Evolutionary conservation across 53 echinoderm and acorn worm genomes (phyloP), one percentile per base, ranked within the genome.

Genomic region (Holothuria scabra): DNA sequence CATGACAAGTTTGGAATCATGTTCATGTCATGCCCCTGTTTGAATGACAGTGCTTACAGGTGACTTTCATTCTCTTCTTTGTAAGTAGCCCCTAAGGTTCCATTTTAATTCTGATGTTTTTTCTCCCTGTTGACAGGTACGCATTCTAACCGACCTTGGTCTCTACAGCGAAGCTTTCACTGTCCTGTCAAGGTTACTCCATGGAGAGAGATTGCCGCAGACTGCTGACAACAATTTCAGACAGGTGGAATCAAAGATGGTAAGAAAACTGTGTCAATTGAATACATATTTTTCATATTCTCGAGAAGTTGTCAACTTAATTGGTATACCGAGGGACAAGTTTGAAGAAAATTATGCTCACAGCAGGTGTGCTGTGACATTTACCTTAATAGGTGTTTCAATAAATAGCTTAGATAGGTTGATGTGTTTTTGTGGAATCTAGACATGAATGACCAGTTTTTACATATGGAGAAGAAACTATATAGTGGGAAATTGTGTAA

Each of bases 141-240:
- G 91, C 28, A 96, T 96, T 66, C 74, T 96, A 85, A 96, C 97
- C 29, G 93, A 96, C 63, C 84, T 96, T 14, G 92, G 93, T 44
- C 83, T 96, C 59, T 96, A 91, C 89, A 93, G 71, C 67, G 97
- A 96, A 76, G 97, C 97, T 11, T 91, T 90, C 65, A 92, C 82
- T 6, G 93, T 93, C 5, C 84, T 96, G 8, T 74, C 85, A 31
- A 58, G 92, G 46, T 74, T 96, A 35, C 89, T 96, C 24, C 93
- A 96, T 65, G 97, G 97, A 46, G 97, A 96, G 69, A 85, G 97
- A 23, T 90, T 96, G 2, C 97, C 97, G 56, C 97, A 96, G 79
- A 96, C 93, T 19, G 93, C 97, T 28, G 97, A 96, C 69, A 96
- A 88, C 35, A 96, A 96, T 87, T 96, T 96, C 71, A 91, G 97